Percentiles rank a stretch among this genome's conserved stretches.
Evolutionary conservation across 2,888 invertebrate genomes (phyloP).

Genomic region (Apamea epomidion): DNA sequence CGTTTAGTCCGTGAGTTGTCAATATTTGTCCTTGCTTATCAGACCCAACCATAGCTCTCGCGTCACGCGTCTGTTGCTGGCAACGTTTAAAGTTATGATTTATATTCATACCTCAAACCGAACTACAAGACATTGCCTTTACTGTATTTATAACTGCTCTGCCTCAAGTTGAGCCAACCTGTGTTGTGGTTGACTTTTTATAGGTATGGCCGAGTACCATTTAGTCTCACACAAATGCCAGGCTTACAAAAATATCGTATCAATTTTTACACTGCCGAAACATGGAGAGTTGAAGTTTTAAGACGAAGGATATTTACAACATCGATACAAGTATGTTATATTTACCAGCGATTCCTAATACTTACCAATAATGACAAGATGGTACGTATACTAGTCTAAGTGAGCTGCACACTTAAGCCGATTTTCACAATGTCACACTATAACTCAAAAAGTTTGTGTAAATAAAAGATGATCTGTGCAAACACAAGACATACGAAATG

Average conservation of each 20-base stretch:
- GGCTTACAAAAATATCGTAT: background rate
- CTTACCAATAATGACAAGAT: constrained; percentile 50
- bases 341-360: constrained; percentile 34
- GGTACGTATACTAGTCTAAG: constrained; percentile 40
- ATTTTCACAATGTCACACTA: constrained; percentile 43
- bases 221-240: background rate
- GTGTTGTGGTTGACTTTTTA: background rate
- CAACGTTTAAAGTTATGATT: background rate
- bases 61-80: background rate
- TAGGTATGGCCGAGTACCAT: no score
- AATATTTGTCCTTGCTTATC: background rate
- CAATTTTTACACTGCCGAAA: background rate
- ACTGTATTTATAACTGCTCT: background rate
- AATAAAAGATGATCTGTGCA: constrained; percentile 45
- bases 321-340: constrained; percentile 22
- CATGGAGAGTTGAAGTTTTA: background rate
- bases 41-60: background rate
- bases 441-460: constrained; percentile 43
- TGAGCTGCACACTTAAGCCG: constrained; percentile 37
- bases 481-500: constrained; percentile 50
- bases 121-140: background rate
- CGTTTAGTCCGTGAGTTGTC: background rate
- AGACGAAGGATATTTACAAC: constrained; percentile 15
- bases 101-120: background rate
- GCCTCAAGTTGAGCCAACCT: background rate